Evolutionary conservation across 2,797 vertebrate species (phyloP), one percentile per base, ranked within the genome.

Genomic region (Lemur catta): DNA sequence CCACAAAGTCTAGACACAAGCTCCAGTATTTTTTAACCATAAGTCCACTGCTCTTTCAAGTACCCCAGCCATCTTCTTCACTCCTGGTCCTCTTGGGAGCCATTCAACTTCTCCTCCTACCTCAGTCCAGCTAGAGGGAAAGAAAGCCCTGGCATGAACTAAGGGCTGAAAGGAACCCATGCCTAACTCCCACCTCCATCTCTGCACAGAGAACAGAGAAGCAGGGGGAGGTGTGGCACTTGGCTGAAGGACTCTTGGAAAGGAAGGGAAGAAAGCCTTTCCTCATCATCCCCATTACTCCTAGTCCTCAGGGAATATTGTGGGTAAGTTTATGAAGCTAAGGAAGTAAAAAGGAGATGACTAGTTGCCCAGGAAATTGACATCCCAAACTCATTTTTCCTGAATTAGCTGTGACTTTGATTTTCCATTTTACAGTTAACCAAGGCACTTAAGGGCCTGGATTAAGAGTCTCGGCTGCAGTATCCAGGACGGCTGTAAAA

Each of bases 361-460:
- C 48, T 94, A 90, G 89, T 85, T 97, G 61, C 88, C 81, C 78
- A 97, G 90, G 63, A 97, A 92, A 93, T 94, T 96, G 92, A 95
- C 67, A 96, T 95, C 80, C 82, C 71, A 94, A 96, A 95, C 72
- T 94, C 43, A 97, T 96, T 96, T 97, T 96, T 96, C 43, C 86
- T 96, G 91, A 97, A 95, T 94, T 96, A 93, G 81, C 52, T 96
- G 57, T 95, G 93, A 94, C 93, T 97, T 96, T 96, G 84, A 96
- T 97, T 98, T 96, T 98, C 95, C 95, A 96, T 98, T 96, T 96
- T 97, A 93, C 35, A 97, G 93, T 97, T 97, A 97, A 96, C 89
- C 84, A 96, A 98, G 76, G 93, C 90, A 96, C 84, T 95, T 92
- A 95, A 96, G 76, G 81, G 24, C 69, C 52, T 97, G 91, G 84